These are phyloP conservation scores for Thinocorus orbignyianus DNA, from an alignment of 2,113 vertebrate genomes.

Conservation along the genomic window DNA sequence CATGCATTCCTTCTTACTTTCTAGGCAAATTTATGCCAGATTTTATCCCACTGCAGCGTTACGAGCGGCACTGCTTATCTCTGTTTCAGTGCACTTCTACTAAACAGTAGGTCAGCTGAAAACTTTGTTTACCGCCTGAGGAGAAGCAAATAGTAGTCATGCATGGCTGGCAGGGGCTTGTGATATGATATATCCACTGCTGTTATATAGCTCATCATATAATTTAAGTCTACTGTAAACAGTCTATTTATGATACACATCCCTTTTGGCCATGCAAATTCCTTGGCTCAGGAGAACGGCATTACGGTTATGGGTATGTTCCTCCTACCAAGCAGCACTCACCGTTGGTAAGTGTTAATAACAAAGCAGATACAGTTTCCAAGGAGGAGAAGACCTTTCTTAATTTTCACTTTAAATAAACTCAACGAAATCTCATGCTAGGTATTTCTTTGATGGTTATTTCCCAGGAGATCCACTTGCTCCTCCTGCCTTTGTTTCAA, in stretches of 20 bases:
- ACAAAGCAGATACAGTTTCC: not conserved
- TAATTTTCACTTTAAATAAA: slow-evolving; percentile 40
- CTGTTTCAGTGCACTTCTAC: slow-evolving; percentile 53
- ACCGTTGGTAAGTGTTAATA: not conserved
- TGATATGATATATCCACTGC: slow-evolving; percentile 22
- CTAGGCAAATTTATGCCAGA: slow-evolving; percentile 59
- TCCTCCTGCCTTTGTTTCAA: not conserved
- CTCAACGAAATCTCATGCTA: not conserved
- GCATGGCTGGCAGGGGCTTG: slow-evolving; percentile 26
- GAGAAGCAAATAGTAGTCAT: slow-evolving; percentile 49
- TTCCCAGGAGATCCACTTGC: not conserved
- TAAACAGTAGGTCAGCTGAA: slow-evolving; percentile 62
- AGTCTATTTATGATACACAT: slow-evolving; percentile 38
- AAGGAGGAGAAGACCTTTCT: not conserved
- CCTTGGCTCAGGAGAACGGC: slow-evolving; percentile 35
- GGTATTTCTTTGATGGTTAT: not conserved
- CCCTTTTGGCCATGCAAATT: slow-evolving; percentile 43
- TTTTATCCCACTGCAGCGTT: slow-evolving; percentile 2
- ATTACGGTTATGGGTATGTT: not conserved
- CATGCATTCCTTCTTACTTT: slow-evolving; percentile 57
- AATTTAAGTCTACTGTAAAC: slow-evolving; percentile 56
- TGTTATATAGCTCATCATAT: slow-evolving; percentile 37
- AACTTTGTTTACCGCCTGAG: slow-evolving; percentile 53
- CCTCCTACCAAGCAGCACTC: not conserved
- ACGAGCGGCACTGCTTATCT: not conserved